Conservation (phyloP, 2,113 vertebrate species). For the Pachypanchax playfairii region DNA sequence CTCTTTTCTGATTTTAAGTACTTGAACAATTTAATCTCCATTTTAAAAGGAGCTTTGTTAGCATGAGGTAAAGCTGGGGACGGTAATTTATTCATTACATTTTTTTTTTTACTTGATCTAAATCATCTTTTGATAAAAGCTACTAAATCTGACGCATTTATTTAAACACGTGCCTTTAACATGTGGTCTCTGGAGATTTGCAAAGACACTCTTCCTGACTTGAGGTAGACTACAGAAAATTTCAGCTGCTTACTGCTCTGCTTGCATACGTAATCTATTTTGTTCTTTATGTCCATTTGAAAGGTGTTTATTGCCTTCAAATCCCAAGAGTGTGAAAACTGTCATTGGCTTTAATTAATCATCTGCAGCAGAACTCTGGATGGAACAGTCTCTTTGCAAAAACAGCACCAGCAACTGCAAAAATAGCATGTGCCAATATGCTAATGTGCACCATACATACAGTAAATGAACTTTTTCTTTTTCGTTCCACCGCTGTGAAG, state of each 20-base stretch:
- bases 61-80: not conserved
- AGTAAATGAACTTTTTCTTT: conserved; percentile 18
- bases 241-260: not conserved
- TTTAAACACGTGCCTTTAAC: not conserved
- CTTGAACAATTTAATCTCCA: not conserved
- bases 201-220: not conserved
- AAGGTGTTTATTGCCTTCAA: conserved; percentile 2
- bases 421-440: not conserved
- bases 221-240: not conserved
- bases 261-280: not conserved
- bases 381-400: conserved; percentile 14
- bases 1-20: conserved; percentile 13
- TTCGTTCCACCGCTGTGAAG: conserved; percentile 8
- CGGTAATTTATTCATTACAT: not conserved
- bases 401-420: not conserved
- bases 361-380: conserved; percentile 1
- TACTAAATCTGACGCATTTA: not conserved
- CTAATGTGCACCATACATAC: conserved; percentile 2
- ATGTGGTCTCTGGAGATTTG: not conserved
- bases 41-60: conserved; percentile 5
- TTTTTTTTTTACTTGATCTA: not conserved
- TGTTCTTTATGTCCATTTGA: conserved; percentile 11
- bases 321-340: conserved; percentile 3
- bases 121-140: not conserved
- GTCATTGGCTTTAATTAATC: conserved; percentile 27